Evolutionary conservation across 2,888 invertebrate species (phyloP), one percentile per base, ranked within the genome.

Genomic region (Tenthredo scrophulariae): DNA sequence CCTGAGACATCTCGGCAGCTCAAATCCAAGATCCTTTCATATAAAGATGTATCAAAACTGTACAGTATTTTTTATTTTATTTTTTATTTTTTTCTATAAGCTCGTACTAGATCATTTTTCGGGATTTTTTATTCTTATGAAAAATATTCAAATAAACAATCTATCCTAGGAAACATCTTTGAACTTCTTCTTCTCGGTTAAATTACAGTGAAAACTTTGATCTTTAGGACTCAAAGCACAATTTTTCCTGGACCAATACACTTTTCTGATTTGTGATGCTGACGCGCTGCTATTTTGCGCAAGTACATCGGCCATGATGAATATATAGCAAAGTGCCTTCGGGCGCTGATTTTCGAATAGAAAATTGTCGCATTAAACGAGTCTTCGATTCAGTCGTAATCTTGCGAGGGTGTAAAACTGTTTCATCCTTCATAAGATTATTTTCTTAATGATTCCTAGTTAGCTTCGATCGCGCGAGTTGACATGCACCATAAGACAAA

Each of bases 1-100:
- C 92, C 87, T 92, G 92, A 85, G 92, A 92, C 92, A 92, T 92
- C 89, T 62, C 40, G 15, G 58, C 40, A 37, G 58, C 50, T 40
- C 33, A 18, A 37, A 22, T 37, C 58, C 37, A 18, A 9, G 40
- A 33, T 54, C 62, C 37, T 80, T 62, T 50, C 13, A 22, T 40
- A n/a, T 29, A 58, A 62, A 62, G 15, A 50, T 80, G 37, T 62
- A 10, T 29, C 6, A 29, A 29, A 50, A 29, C 10, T 50, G 29
- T 54, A 33, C 2, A 10, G 26, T 43, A 6, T 43, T 13, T 77
- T 26, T 40, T 40, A 10, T 40, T 40, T 43, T 43, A 7, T 37
- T 43, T 43, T 13, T 43, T 43, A 1, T 13, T 9, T 77, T 50
- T 26, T 33, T 33, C 10, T 26, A 22, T 74, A 43, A 1, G 26